A percentile compares a stretch with the other conserved stretches of the same genome.
These are phyloP conservation scores for Aphyosemion australe DNA, from an alignment of 2,113 vertebrate genomes.

Conservation along the genomic window DNA sequence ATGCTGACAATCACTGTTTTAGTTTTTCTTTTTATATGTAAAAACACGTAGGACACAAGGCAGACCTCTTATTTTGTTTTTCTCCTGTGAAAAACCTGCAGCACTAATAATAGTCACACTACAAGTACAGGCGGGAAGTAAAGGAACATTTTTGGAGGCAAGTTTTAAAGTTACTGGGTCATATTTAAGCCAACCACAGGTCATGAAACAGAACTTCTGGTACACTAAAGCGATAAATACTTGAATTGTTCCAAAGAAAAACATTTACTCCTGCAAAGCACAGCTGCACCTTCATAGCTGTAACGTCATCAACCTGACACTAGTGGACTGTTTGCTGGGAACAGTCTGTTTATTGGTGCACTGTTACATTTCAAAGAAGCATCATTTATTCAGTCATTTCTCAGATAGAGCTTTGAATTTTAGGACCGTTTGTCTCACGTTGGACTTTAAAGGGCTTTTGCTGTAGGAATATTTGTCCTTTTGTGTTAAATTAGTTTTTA, in stretches of 20 bases:
- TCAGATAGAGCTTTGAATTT: conserved; percentile 16
- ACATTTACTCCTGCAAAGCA: conserved; percentile 31
- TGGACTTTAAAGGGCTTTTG: conserved; percentile 15
- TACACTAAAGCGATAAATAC: conserved; percentile 13
- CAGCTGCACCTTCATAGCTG: conserved; percentile 36
- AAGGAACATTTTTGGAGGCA: conserved; percentile 24
- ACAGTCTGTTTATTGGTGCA: conserved; percentile 2
- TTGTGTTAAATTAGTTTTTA: neutral
- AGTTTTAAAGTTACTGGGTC: conserved; percentile 35
- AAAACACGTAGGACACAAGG: neutral
- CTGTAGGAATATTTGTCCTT: conserved; percentile 12
- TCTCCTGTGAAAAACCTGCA: neutral
- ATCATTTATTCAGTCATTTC: conserved; percentile 1
- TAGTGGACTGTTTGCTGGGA: conserved; percentile 2
- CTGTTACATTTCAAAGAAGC: neutral
- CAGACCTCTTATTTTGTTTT: neutral
- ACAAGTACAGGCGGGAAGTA: conserved; percentile 5
- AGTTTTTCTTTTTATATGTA: neutral
- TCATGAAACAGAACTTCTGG: conserved; percentile 18
- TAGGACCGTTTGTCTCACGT: neutral
- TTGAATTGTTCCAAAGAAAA: conserved; percentile 55
- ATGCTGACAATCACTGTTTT: conserved; percentile 56
- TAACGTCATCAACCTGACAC: neutral
- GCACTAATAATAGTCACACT: conserved; percentile 21
- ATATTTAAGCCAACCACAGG: conserved; percentile 9